Evolutionary conservation across 37 sponge, comb jelly and placozoan species (phyloP).

Genomic region (Crambe crambe): DNA sequence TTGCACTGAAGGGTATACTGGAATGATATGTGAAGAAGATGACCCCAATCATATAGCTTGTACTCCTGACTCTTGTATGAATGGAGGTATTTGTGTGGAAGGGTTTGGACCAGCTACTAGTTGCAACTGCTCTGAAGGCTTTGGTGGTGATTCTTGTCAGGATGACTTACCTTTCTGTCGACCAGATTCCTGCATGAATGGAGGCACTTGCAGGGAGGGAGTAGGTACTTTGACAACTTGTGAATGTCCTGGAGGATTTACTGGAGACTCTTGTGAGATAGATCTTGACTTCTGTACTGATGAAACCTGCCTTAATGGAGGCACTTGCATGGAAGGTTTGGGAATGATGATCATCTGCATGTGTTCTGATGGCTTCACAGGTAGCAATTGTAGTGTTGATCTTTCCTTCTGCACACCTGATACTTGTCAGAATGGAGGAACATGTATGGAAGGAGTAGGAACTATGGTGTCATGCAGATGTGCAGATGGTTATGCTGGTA

Average conservation of each 20-base stretch:
- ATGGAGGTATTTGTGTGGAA: too few species aligned
- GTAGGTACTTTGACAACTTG: constrained; percentile 29
- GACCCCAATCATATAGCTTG: constrained; percentile 33
- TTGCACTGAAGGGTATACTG: too few species aligned
- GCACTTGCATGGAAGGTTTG: constrained; percentile 34
- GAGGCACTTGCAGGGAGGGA: constrained; percentile 65
- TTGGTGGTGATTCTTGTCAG: too few species aligned
- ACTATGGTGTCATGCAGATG: constrained; percentile 21
- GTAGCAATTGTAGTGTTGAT: constrained; percentile 5
- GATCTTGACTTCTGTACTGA: background rate
- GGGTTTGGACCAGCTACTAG: too few species aligned
- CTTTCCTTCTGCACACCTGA: constrained; percentile 14
- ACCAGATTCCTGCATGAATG: constrained; percentile 42
- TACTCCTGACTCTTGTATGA: constrained; percentile 23
- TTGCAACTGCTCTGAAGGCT: constrained; percentile 46
- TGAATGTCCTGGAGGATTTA: constrained; percentile 41
- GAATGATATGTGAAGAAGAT: too few species aligned
- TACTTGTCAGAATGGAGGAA: constrained; percentile 63
- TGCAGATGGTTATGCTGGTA: constrained; percentile 35
- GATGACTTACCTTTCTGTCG: constrained; percentile 45
- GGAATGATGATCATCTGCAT: constrained; percentile 26
- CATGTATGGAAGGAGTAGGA: constrained; percentile 32
- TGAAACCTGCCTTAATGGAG: constrained; percentile 30
- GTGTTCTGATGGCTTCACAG: constrained; percentile 27
- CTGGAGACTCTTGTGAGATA: constrained; percentile 31